Evolutionary conservation across 2,888 invertebrate species (phyloP).

Genomic region (Ctena decussata): DNA sequence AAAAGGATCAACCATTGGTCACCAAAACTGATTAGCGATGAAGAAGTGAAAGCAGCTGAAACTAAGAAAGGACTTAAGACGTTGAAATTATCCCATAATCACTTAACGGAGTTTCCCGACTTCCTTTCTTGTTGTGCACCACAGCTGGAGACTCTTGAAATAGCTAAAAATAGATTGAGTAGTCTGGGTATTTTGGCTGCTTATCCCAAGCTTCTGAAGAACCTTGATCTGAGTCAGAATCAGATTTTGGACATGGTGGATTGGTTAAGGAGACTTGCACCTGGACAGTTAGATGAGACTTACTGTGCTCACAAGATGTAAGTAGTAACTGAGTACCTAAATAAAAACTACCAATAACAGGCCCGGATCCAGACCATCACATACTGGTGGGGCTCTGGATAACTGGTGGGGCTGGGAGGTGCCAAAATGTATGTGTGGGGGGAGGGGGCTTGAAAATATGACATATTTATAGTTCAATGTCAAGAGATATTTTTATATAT

Average conservation of each 20-base stretch:
- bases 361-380: too few species aligned
- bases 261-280: conserved; percentile 34
- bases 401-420: too few species aligned
- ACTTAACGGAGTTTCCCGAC: conserved; percentile 95
- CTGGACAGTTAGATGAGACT: neutral
- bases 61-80: conserved; percentile 76
- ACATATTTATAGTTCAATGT: too few species aligned
- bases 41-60: conserved; percentile 43
- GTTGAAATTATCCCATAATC: conserved; percentile 96
- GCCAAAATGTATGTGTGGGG: too few species aligned
- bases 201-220: conserved; percentile 95
- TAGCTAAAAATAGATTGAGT: conserved; percentile 94
- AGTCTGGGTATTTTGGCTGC: conserved; percentile 95
- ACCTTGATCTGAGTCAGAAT: conserved; percentile 93
- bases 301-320: conserved; percentile 6
- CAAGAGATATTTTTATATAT: too few species aligned
- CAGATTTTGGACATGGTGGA: conserved; percentile 51
- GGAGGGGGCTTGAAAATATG: too few species aligned
- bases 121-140: conserved; percentile 97
- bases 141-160: conserved; percentile 94
- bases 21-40: conserved; percentile 45
- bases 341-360: too few species aligned
- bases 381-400: too few species aligned
- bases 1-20: conserved; percentile 53
- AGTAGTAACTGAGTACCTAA: too few species aligned